A percentile compares a stretch with the other conserved stretches of the same genome.
phyloP scores from a whole-genome alignment of 2,797 vertebrate genomes.

The Alfaro cultratus region DNA sequence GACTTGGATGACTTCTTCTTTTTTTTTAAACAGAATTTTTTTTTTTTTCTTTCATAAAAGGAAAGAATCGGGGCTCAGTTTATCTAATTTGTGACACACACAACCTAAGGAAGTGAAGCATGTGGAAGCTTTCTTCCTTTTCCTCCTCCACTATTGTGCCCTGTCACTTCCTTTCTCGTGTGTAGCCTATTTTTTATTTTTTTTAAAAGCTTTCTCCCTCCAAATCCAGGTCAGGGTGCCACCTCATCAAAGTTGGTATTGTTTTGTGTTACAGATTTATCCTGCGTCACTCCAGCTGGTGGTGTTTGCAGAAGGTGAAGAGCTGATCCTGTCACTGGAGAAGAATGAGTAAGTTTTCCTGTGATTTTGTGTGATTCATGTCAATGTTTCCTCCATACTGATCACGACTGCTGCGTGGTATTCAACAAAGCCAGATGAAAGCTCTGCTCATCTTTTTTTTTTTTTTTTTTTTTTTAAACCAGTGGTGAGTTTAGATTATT shows the following conservation, averaged over 20 bases:
- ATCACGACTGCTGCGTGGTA: slow-evolving; percentile 4
- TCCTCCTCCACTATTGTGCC: slow-evolving; percentile 52
- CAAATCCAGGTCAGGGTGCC: slow-evolving; percentile 42
- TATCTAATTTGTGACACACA: slow-evolving; percentile 8
- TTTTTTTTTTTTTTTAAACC: neutral
- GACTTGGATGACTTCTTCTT: neutral
- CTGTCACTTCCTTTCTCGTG: slow-evolving; percentile 58
- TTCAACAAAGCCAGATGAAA: slow-evolving; percentile 41
- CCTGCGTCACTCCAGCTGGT: slow-evolving; percentile 85
- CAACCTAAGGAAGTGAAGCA: slow-evolving; percentile 41
- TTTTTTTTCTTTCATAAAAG: neutral
- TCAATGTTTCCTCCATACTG: slow-evolving; percentile 8
- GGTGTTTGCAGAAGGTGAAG: slow-evolving; percentile 81
- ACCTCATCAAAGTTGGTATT: slow-evolving; percentile 35
- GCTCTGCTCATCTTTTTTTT: slow-evolving; percentile 10
- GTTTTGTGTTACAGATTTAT: slow-evolving; percentile 84
- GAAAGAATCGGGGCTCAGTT: neutral
- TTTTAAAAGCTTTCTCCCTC: slow-evolving; percentile 25
- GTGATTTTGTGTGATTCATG: slow-evolving; percentile 20
- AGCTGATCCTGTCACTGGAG: slow-evolving; percentile 86
- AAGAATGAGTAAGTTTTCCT: slow-evolving; percentile 91
- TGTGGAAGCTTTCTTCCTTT: slow-evolving; percentile 56
- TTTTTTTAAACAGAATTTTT: neutral
- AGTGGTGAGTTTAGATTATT: slow-evolving; percentile 35
- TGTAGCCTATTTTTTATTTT: neutral